Evolutionary conservation across 2,797 vertebrate species (phyloP).

Genomic region (Karalla daura): DNA sequence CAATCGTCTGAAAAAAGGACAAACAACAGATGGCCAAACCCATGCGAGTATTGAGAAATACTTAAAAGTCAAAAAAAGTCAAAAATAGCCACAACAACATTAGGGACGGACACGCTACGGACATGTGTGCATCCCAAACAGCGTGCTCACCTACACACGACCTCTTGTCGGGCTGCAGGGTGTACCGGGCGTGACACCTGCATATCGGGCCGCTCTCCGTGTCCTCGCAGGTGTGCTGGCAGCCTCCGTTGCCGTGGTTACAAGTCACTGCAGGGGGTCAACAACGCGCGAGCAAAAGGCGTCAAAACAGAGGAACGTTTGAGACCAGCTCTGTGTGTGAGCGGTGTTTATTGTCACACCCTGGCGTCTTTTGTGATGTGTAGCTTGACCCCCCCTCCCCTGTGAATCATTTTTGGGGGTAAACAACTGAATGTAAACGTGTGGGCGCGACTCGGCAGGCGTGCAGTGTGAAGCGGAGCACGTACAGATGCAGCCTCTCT

Average conservation of each 20-base stretch:
- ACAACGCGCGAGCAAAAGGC: constrained; percentile 39
- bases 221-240: constrained; percentile 96
- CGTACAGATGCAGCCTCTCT: constrained; percentile 95
- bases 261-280: constrained; percentile 89
- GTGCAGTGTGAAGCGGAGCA: constrained; percentile 41
- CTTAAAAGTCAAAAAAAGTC: too few species aligned
- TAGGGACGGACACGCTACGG: too few species aligned
- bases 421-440: too few species aligned
- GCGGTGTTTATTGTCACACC: too few species aligned
- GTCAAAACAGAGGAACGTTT: constrained; percentile 14
- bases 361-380: too few species aligned
- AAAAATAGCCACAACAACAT: too few species aligned
- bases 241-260: constrained; percentile 97
- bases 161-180: constrained; percentile 88
- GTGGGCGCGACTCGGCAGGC: not conserved
- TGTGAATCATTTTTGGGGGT: too few species aligned
- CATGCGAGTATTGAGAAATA: not conserved
- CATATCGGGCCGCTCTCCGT: constrained; percentile 91
- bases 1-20: not conserved
- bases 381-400: too few species aligned
- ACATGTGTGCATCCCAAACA: too few species aligned
- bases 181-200: constrained; percentile 93
- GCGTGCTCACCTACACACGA: constrained; percentile 92
- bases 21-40: not conserved
- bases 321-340: not conserved